phyloP scores from a whole-genome alignment of 2,797 vertebrate genomes.

The Xenops minutus region DNA sequence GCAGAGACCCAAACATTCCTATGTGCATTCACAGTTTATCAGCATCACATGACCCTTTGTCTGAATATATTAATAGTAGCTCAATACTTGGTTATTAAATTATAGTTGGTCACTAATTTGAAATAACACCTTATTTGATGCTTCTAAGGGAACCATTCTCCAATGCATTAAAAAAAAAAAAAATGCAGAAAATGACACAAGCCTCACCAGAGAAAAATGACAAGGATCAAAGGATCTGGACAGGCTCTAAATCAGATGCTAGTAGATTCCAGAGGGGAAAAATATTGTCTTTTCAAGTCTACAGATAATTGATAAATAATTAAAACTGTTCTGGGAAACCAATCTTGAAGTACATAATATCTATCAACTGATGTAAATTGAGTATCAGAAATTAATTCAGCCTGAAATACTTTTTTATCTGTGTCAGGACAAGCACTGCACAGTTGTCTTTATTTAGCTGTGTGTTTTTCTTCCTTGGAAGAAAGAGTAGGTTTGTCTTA shows the following conservation, averaged over 20 bases:
- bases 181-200: background rate
- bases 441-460: background rate
- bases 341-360: background rate
- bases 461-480: background rate
- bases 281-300: background rate
- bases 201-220: background rate
- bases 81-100: background rate
- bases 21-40: background rate
- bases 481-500: background rate
- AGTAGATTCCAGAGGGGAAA: background rate
- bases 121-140: background rate
- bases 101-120: background rate
- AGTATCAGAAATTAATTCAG: background rate
- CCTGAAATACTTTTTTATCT: background rate
- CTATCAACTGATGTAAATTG: background rate
- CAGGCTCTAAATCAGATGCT: background rate
- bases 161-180: rapidly evolving
- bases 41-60: background rate
- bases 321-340: background rate
- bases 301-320: background rate
- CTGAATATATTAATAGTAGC: background rate
- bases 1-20: background rate
- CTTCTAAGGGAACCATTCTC: background rate
- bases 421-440: background rate
- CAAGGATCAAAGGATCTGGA: background rate